phyloP scores from a whole-genome alignment of 2,888 invertebrate genomes.

The Mayetiola destructor region DNA sequence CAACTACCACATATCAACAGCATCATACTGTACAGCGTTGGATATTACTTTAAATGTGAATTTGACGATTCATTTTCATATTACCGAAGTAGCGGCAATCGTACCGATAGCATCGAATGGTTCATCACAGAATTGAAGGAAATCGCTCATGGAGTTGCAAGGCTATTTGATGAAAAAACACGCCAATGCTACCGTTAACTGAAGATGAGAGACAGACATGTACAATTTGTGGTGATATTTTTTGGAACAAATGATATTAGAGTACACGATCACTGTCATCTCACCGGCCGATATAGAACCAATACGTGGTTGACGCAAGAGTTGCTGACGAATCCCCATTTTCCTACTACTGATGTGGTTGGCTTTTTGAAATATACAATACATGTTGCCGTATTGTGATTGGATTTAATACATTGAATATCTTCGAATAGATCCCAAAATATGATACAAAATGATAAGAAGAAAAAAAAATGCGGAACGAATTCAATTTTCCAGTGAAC shows the following conservation, averaged over 20 bases:
- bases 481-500: too few relatives aligned
- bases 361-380: too few relatives aligned
- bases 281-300: background rate
- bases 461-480: too few relatives aligned
- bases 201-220: background rate
- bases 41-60: slow-evolving; percentile 3
- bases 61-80: slow-evolving; percentile 1
- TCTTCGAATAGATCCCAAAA: too few relatives aligned
- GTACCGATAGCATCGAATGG: background rate
- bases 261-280: slow-evolving; percentile 2
- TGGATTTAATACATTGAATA: too few relatives aligned
- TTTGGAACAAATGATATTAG: background rate
- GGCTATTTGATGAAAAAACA: background rate
- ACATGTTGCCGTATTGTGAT: too few relatives aligned
- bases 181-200: background rate
- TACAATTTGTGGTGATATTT: background rate
- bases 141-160: background rate
- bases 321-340: too few relatives aligned
- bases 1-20: background rate
- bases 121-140: background rate
- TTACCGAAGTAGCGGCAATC: background rate
- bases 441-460: too few relatives aligned
- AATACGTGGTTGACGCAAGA: too few relatives aligned
- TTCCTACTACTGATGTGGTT: too few relatives aligned
- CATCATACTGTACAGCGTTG: background rate